Evolutionary conservation across 2,797 vertebrate genomes (phyloP), one percentile per base, ranked within the genome.

Genomic region (Pelodytes ibericus): DNA sequence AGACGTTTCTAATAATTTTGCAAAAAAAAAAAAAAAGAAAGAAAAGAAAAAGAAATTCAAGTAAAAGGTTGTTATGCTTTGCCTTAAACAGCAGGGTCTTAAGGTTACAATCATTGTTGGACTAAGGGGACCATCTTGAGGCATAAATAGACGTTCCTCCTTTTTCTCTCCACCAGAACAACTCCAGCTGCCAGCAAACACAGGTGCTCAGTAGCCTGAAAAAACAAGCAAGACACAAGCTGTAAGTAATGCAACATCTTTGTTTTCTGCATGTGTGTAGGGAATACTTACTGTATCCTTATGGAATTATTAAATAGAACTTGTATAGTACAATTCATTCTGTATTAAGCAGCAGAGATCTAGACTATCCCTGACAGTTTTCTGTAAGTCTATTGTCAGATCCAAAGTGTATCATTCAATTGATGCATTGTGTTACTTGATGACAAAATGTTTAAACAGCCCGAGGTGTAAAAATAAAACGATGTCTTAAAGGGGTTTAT

Each of bases 71-170:
- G 57, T 16, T 72, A 58, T 30, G 79, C 39, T 71, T 81, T 82
- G 65, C 79, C 69, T 83, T 84, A 79, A 81, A 80, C 82, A 84
- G 87, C 84, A 85, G 86, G 88, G 87, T 86, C 87, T 86, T 85
- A 82, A 87, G 86, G 83, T 86, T 89, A 87, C 80, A 83, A 79
- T 85, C 86, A 87, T 81, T 80, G 77, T 80, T 90, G 84, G 86
- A 89, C 89, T 83, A 80, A 88, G 87, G 85, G 88, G 89, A 90
- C 80, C 84, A 85, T 87, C 84, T 84, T 81, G 92, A 86, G 79
- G 91, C 90, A 95, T 96, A 97, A 96, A 97, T 93, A 95, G 92
- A 88, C 80, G 84, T 86, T 91, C 83, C 90, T 83, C 82, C 85
- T 80, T 89, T 72, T 87, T 81, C 75, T 86, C 82, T 81, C 77